Evolutionary conservation across 2,888 invertebrate species (phyloP), one percentile per base, ranked within the genome.

Genomic region (Chydorus sphaericus): DNA sequence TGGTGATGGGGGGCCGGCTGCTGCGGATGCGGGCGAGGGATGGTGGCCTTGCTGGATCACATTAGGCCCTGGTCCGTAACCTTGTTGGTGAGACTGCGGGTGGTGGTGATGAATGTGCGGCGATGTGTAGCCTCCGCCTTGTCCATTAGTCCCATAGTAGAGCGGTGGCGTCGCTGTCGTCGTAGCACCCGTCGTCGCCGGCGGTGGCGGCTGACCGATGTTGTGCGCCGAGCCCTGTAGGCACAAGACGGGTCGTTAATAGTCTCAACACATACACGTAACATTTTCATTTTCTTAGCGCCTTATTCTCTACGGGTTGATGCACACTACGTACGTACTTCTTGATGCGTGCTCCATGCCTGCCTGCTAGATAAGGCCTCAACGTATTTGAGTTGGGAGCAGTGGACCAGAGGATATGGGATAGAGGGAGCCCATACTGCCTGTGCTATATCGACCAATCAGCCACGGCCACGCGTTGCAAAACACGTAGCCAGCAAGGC

Each of bases 71-170:
- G 26, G 26, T 6, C 44, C 44, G 44, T 23, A 23, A 38, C 28
- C 23, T 5, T 38, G 48, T 58, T 54, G 36, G 59, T 58, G 55
- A 53, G 60, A n/a, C 10, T n/a, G 36, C n/a, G 36, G 36, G 36
- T 33, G 36, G 36, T n/a, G 10, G 36, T 33, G 36, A n/a, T 10
- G 36, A 33, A 11, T 11, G 44, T 11, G 16, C 44, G 33, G 8
- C 33, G 33, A 10, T 14, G 33, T 8, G 33, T 33, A 14, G 33
- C 44, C 44, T 14, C 44, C 44, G 26, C 44, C 44, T 28, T 23
- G 23, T 23, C 44, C 44, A 23, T 44, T 44, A 23, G 44, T 26
- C 11, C 44, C 44, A 28, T 44, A 44, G 10, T 44, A 44, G 2
- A 44, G 26, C 6, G 44, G 44, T 44, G 44, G 44, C 44, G 44